Base-by-base conservation (phyloP, 30 jellyfish, hydroid and myxozoan genomes). In the Chrysaora quinquecirrha region DNA sequence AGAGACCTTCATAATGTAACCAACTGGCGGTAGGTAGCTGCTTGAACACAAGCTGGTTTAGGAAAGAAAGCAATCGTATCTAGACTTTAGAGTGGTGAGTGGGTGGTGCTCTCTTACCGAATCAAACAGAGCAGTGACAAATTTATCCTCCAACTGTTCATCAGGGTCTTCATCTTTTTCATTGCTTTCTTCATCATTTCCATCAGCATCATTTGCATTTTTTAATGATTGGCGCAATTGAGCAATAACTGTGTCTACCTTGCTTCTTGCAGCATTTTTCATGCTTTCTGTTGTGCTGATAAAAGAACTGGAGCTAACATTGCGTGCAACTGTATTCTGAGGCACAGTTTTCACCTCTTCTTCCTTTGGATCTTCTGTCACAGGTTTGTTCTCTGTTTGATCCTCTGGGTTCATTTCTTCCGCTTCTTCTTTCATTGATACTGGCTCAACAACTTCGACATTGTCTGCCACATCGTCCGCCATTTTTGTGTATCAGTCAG, bases 231-330 rank as follows among this genome's bases (percentile, higher is more conserved):
- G 83, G 12, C 69, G 38, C 3, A 81, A 78, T 63, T 81, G 91
- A 30, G 91, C 63, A 25, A 81, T 81, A 24, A 81, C 61, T 29
- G 91, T 68, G 68, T 81, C 91, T 14, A 81, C 91, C 46, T 69
- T 81, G 32, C 82, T 66, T 70, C 78, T 54, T 21, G 91, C 91
- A 25, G 91, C 91, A 81, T 58, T 81, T 73, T 70, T 68, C 91
- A 66, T 81, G 69, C 85, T 81, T 7, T 81, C 85, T 11, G 85
- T 81, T 6, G 91, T 66, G 60, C 85, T 81, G 71, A 71, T 68
- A 61, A 81, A 66, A 18, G 90, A 23, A 30, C 61, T 67, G 43
- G 75, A 28, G 61, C 3, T 67, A 4, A 28, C 19, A 29, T 32
- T 67, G 61, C 22, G n/a, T 3, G 58, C 34, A 19, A 35, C 30